Base-by-base conservation (phyloP, 2,888 invertebrate species). In the Seira musarum region DNA sequence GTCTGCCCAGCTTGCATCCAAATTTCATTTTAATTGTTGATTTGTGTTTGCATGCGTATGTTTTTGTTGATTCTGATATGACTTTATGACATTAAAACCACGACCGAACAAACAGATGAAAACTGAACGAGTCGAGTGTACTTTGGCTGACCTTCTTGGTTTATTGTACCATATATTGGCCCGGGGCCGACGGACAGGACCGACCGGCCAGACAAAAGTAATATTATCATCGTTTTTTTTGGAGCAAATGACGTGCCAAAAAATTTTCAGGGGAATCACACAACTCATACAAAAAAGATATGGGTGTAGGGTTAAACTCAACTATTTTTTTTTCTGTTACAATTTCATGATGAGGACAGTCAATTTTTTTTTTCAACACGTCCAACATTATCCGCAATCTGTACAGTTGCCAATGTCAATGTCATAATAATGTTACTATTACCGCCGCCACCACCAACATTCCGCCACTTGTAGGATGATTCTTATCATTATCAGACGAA, bases 341-440 rank as follows among this genome's bases (percentile, higher is more conserved):
- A 74, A 80, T 80, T 74, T 40, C 74, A 69, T 46, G 35, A 74
- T 74, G 46, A 65, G 80, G 74, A 65, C 80, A 69, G 74, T 80
- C 69, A 65, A 80, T 80, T 69, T 74, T 80, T 69, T 72, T 30
- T 30, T 30, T 53, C 60, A 63, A 57, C 68, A 68, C 49, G 49
- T 68, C 49, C 60, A 68, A 65, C 46, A 63, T 67, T 30, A n/a
- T 40, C 64, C 49, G 60, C 69, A 69, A 73, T 80, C 69, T 80
- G 74, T 74, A 80, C 30, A 70, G 40, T 80, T 80, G 80, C 80
- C 80, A 80, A 80, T 80, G 80, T 80, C 80, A 80, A 80, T 80
- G 80, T 80, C 80, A 80, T 80, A 69, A 80, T 80, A 61, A 13
- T 61, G 21, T 10, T 21, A 61, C 22, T 61, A 61, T 61, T 61